These are phyloP conservation scores for Pantherophis guttatus DNA, from an alignment of 2,113 vertebrate genomes.

Conservation along the genomic window DNA sequence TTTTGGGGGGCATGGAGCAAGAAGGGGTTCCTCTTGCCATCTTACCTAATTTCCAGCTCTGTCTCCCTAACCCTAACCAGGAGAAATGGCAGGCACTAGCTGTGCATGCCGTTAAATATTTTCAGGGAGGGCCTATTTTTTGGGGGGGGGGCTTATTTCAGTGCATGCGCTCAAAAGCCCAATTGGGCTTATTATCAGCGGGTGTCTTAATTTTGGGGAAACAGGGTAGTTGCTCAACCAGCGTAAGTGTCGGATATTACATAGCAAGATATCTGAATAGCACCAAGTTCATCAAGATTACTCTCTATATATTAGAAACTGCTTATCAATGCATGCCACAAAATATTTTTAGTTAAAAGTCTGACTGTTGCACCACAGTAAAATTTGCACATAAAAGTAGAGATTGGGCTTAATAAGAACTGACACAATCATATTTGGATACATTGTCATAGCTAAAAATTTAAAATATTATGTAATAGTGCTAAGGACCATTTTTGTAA, in stretches of 20 bases:
- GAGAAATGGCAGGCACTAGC: too few relatives aligned
- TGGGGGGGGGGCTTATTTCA: too few relatives aligned
- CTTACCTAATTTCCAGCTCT: too few relatives aligned
- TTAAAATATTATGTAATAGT: constrained; percentile 61
- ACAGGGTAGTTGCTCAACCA: background rate
- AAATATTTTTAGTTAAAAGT: background rate
- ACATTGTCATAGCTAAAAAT: constrained; percentile 52
- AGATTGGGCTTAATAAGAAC: background rate
- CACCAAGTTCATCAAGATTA: background rate
- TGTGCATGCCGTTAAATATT: too few relatives aligned
- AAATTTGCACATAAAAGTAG: background rate
- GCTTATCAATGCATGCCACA: background rate
- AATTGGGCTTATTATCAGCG: too few relatives aligned
- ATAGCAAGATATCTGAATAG: background rate
- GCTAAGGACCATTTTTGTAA: constrained; percentile 61
- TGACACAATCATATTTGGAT: background rate
- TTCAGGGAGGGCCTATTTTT: too few relatives aligned
- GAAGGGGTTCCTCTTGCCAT: too few relatives aligned
- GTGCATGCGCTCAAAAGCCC: too few relatives aligned
- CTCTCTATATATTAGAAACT: background rate
- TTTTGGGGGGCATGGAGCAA: too few relatives aligned
- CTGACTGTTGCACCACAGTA: background rate
- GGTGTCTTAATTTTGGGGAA: too few relatives aligned
- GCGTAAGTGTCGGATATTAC: background rate
- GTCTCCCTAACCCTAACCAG: too few relatives aligned